These are phyloP conservation scores for Takifugu flavidus DNA, from an alignment of 2,113 vertebrate genomes.

Conservation along the genomic window DNA sequence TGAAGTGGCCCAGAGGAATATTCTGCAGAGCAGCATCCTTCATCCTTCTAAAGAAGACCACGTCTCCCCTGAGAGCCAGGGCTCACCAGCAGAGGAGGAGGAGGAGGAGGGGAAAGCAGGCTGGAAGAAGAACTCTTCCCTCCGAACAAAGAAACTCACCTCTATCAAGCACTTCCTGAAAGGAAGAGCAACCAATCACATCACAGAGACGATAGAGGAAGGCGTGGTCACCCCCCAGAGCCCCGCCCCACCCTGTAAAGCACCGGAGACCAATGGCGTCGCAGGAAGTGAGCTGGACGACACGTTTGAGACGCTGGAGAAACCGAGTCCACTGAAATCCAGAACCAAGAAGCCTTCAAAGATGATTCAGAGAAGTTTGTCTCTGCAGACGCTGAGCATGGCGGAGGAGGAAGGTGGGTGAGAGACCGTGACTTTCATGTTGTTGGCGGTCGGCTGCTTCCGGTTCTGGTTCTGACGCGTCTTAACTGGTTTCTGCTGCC, in stretches of 20 bases:
- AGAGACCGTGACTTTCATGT: too few relatives aligned
- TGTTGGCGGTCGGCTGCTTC: too few relatives aligned
- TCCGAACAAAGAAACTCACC: conserved; percentile 57
- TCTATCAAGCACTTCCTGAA: conserved; percentile 71
- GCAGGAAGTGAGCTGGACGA: conserved; percentile 51
- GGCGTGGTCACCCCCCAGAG: conserved; percentile 36
- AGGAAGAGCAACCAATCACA: conserved; percentile 42
- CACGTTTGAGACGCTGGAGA: conserved; percentile 64
- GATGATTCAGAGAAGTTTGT: conserved; percentile 62
- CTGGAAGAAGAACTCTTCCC: conserved; percentile 30
- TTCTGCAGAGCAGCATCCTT: conserved; percentile 18
- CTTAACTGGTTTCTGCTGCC: too few relatives aligned
- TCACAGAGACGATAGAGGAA: conserved; percentile 45
- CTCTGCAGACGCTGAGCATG: conserved; percentile 67
- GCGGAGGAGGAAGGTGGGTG: conserved; percentile 62
- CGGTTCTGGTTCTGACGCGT: too few relatives aligned
- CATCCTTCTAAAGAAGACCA: conserved; percentile 8
- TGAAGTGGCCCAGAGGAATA: conserved; percentile 17
- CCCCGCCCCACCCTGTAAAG: conserved; percentile 6
- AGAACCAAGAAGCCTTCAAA: conserved; percentile 63
- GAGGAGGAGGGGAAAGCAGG: conserved; percentile 31
- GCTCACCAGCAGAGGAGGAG: conserved; percentile 22
- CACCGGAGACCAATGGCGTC: conserved; percentile 16
- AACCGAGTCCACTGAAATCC: conserved; percentile 36
- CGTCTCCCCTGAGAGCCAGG: conserved; percentile 3